A percentile compares a stretch with the other conserved stretches of the same genome.
Conservation (phyloP, 2,888 invertebrate species). For the Drepanosiphum platanoidis region DNA sequence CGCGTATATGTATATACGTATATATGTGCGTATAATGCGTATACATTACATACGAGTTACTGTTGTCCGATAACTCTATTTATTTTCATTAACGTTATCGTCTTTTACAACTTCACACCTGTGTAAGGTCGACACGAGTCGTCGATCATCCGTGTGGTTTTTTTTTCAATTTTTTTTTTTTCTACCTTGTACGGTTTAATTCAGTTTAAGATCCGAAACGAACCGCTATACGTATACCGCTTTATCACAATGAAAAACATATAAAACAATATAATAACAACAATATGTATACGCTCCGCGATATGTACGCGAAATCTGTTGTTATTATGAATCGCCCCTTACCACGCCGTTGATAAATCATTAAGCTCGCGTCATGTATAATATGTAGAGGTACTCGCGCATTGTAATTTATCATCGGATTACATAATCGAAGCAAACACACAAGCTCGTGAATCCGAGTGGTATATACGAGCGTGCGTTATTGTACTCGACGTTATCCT, state of each 20-base stretch:
- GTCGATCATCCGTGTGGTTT: neutral
- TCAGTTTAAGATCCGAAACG: neutral
- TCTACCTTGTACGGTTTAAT: slow-evolving; percentile 24
- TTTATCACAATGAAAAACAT: neutral
- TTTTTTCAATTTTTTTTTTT: neutral
- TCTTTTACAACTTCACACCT: slow-evolving; percentile 58
- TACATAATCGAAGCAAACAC: neutral
- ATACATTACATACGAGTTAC: neutral
- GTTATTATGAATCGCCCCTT: too few species aligned
- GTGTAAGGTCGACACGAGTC: slow-evolving; percentile 22
- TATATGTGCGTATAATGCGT: neutral
- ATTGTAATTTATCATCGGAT: too few species aligned
- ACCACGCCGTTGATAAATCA: too few species aligned
- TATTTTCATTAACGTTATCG: slow-evolving; percentile 53
- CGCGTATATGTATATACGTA: neutral
- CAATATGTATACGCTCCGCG: too few species aligned
- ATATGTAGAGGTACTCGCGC: too few species aligned
- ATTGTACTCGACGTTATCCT: neutral
- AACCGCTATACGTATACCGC: too few species aligned
- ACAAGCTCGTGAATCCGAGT: too few species aligned
- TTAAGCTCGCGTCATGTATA: too few species aligned
- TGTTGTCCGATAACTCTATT: slow-evolving; percentile 47
- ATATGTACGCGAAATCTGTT: too few species aligned
- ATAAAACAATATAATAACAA: too few species aligned
- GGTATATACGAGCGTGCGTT: too few species aligned